Percentiles rank a stretch among this genome's conserved stretches.
Evolutionary conservation across 2,888 invertebrate genomes (phyloP).

Genomic region (Leptopilina myrica): DNA sequence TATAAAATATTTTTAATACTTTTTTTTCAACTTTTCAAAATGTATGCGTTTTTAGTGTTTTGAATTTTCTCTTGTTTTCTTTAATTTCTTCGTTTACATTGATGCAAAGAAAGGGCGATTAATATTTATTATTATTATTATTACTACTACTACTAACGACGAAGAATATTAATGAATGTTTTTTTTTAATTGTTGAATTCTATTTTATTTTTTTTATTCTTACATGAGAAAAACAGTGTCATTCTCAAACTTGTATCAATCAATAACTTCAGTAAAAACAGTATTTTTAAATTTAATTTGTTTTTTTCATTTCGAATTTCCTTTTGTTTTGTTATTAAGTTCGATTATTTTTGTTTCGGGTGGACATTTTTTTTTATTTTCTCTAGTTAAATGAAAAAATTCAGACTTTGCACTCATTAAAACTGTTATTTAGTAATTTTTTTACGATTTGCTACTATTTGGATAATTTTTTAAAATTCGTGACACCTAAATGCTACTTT

Average conservation of each 20-base stretch:
- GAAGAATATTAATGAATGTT: neutral
- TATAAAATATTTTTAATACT: conserved; percentile 28
- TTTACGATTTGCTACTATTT: too few species aligned
- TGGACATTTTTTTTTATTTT: neutral
- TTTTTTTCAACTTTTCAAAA: neutral
- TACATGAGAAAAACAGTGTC: conserved; percentile 22
- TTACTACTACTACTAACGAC: neutral
- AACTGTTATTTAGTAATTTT: too few species aligned
- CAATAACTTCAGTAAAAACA: conserved; percentile 38
- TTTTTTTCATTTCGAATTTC: conserved; percentile 31
- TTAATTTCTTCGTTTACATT: neutral
- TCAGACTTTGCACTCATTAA: too few species aligned
- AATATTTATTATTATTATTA: conserved; percentile 8
- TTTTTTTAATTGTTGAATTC: neutral
- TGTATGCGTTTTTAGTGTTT: neutral
- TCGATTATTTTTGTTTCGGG: neutral
- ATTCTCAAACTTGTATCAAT: conserved; percentile 41
- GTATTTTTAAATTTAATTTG: conserved; percentile 37
- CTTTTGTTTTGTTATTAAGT: neutral
- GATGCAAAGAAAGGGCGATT: neutral
- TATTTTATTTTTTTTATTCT: conserved; percentile 30
- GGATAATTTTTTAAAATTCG: too few species aligned
- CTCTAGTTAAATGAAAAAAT: neutral
- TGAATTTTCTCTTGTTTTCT: neutral
- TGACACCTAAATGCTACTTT: too few species aligned